phyloP scores from a whole-genome alignment of 2,113 vertebrate genomes.

The Tupaia tana region DNA sequence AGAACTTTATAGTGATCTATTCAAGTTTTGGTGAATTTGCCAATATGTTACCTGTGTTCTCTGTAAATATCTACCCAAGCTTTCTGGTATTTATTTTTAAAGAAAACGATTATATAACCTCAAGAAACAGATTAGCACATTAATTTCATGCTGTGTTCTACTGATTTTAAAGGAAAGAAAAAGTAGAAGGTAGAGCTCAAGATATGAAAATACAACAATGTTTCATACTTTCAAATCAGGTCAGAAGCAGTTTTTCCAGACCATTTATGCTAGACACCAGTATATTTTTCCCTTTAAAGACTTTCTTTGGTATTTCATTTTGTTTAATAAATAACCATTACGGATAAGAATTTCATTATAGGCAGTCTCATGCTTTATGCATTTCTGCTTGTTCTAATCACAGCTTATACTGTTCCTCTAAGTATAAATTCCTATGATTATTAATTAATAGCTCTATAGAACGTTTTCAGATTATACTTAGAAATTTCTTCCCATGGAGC shows the following conservation, averaged over 20 bases:
- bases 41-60: neutral
- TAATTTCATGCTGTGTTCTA: neutral
- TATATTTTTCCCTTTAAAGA: neutral
- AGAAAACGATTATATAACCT: neutral
- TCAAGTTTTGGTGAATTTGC: neutral
- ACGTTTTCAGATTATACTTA: constrained; percentile 5
- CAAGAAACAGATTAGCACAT: neutral
- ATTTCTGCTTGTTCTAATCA: constrained; percentile 1
- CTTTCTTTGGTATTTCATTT: constrained; percentile 20
- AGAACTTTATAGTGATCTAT: neutral
- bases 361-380: neutral
- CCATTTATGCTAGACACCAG: neutral
- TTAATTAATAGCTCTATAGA: constrained; percentile 1
- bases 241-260: neutral
- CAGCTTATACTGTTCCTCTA: constrained; percentile 3
- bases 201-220: neutral
- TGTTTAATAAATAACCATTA: constrained; percentile 37
- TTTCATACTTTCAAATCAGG: neutral
- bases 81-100: neutral
- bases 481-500: constrained; percentile 5
- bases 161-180: neutral
- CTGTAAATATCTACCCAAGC: neutral
- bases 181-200: neutral
- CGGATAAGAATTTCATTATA: neutral
- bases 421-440: neutral